Percentiles rank a stretch among this genome's conserved stretches.
These are phyloP conservation scores for Peromyscus polionotus DNA, from an alignment of 2,113 vertebrate species.

Conservation along the genomic window DNA sequence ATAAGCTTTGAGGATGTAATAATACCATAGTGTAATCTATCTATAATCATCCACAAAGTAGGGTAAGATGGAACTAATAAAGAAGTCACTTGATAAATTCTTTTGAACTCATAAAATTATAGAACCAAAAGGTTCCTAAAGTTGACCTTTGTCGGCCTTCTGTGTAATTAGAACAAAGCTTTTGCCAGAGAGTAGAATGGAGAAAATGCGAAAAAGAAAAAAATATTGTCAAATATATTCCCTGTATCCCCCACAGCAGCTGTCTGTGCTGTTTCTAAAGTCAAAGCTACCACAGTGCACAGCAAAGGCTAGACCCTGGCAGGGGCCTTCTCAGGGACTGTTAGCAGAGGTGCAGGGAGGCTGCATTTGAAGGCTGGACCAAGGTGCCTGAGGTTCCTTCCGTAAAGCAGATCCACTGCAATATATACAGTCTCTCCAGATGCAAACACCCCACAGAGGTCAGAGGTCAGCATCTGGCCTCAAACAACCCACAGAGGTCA, in stretches of 20 bases:
- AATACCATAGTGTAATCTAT: background rate
- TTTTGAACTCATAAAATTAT: constrained; percentile 32
- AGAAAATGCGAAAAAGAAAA: background rate
- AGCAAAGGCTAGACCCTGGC: background rate
- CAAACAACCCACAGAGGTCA: too few species aligned
- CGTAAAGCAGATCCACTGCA: background rate
- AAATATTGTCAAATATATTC: background rate
- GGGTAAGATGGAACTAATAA: constrained; percentile 26
- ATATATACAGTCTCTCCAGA: background rate
- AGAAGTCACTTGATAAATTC: constrained; percentile 41
- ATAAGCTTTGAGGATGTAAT: background rate
- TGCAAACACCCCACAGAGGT: background rate
- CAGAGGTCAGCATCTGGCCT: too few species aligned
- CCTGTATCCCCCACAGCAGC: background rate
- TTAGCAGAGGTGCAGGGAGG: background rate
- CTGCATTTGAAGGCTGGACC: background rate
- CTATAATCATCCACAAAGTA: background rate
- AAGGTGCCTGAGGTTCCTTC: too few species aligned
- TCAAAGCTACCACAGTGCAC: background rate
- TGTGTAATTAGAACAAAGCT: constrained; percentile 42
- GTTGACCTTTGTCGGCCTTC: constrained; percentile 18
- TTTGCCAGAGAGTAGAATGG: background rate
- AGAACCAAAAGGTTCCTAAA: background rate
- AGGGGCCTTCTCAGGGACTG: background rate
- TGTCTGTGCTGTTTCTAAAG: background rate